A percentile compares a stretch with the other conserved stretches of the same genome.
These are phyloP conservation scores for Sminthopsis crassicaudata DNA, from an alignment of 2,113 vertebrate genomes.

Conservation along the genomic window DNA sequence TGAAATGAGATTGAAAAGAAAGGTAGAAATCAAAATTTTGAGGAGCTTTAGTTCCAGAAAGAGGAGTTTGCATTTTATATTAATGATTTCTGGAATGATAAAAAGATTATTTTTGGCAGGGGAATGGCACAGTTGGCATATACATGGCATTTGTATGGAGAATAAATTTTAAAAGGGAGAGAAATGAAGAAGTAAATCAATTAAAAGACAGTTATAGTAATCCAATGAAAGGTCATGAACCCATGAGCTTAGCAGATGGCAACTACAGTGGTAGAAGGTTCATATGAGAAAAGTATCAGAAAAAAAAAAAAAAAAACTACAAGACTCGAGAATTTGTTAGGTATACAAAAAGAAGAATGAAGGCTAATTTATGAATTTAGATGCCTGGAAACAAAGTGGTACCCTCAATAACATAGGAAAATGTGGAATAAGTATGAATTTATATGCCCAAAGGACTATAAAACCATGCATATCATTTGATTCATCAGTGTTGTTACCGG, in stretches of 20 bases:
- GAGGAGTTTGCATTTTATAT: background rate
- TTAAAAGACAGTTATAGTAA: background rate
- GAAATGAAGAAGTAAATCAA: background rate
- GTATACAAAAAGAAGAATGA: background rate
- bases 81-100: background rate
- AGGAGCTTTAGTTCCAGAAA: background rate
- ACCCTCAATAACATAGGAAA: background rate
- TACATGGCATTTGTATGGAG: background rate
- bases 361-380: background rate
- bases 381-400: background rate
- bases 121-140: background rate
- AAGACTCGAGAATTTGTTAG: background rate
- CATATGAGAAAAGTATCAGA: background rate
- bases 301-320: background rate
- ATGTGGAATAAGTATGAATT: background rate
- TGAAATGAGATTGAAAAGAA: background rate
- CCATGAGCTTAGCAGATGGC: background rate
- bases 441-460: too few species aligned
- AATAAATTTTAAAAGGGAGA: background rate
- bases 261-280: background rate
- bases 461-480: too few species aligned
- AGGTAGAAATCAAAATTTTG: background rate
- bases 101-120: background rate
- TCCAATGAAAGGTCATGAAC: background rate
- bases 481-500: too few species aligned